phyloP scores from a whole-genome alignment of 2,113 vertebrate genomes.

The Mastomys natalensis region DNA sequence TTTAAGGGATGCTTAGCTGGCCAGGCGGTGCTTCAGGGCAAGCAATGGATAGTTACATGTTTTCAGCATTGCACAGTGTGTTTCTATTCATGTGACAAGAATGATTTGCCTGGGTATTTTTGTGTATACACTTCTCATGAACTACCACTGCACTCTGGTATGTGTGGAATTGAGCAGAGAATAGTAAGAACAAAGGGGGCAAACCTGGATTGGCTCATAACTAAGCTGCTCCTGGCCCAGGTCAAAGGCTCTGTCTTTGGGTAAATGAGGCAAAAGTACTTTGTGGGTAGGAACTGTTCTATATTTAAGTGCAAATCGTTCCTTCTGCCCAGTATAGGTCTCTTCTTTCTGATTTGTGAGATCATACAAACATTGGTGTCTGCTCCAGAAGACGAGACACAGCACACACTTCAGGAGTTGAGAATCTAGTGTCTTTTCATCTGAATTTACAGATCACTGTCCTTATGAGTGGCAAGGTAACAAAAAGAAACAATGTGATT shows the following conservation, averaged over 20 bases:
- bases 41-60: not conserved
- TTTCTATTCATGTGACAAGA: conserved; percentile 34
- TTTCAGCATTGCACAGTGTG: not conserved
- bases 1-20: not conserved
- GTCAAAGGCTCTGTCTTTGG: not conserved
- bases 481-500: conserved; percentile 71
- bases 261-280: not conserved
- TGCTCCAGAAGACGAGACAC: conserved; percentile 76
- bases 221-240: not conserved
- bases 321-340: not conserved
- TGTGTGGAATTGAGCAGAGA: conserved; percentile 25
- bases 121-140: not conserved
- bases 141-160: not conserved
- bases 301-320: conserved; percentile 18
- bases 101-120: conserved; percentile 7
- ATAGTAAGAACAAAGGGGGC: conserved; percentile 7
- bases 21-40: not conserved
- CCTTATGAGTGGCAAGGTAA: conserved; percentile 66
- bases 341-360: conserved; percentile 9
- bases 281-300: conserved; percentile 30
- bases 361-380: conserved; percentile 76
- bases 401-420: conserved; percentile 78
- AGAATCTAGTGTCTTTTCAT: conserved; percentile 68
- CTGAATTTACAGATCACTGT: conserved; percentile 82
- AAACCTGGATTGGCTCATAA: conserved; percentile 45